Conservation (phyloP, 2,797 vertebrate species). For the Pteronotus mesoamericanus region DNA sequence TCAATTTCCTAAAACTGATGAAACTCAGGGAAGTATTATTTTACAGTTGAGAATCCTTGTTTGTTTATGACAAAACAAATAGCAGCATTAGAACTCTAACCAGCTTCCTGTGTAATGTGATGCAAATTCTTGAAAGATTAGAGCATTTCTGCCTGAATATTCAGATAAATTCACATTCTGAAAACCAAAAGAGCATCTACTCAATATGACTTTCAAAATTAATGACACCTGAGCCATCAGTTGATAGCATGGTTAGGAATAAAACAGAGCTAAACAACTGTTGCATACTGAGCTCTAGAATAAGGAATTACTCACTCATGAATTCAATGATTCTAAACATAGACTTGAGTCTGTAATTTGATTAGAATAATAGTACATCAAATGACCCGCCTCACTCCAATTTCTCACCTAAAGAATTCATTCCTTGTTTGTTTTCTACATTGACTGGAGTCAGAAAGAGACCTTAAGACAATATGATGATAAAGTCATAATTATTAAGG, state of each 20-base stretch:
- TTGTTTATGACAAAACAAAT: slow-evolving; percentile 6
- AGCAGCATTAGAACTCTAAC: background rate
- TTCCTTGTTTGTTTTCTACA: background rate
- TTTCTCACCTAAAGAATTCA: background rate
- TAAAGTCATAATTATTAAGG: background rate
- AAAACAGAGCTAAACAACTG: background rate
- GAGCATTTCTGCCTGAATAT: background rate
- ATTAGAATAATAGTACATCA: background rate
- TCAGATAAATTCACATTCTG: background rate
- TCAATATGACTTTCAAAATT: background rate
- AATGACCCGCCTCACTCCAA: background rate
- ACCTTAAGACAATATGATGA: background rate
- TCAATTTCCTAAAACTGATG: background rate
- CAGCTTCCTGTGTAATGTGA: background rate
- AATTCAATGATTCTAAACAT: background rate
- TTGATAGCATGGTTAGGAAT: background rate
- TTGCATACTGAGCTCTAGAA: background rate
- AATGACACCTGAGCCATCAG: background rate
- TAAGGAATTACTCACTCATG: background rate
- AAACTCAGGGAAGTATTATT: background rate
- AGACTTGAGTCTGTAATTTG: background rate
- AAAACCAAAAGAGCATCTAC: background rate
- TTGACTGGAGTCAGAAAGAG: background rate
- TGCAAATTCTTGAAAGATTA: background rate
- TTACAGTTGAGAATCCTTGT: background rate